Evolutionary conservation across 2,888 invertebrate species (phyloP).

Genomic region (Sepioteuthis lessoniana): DNA sequence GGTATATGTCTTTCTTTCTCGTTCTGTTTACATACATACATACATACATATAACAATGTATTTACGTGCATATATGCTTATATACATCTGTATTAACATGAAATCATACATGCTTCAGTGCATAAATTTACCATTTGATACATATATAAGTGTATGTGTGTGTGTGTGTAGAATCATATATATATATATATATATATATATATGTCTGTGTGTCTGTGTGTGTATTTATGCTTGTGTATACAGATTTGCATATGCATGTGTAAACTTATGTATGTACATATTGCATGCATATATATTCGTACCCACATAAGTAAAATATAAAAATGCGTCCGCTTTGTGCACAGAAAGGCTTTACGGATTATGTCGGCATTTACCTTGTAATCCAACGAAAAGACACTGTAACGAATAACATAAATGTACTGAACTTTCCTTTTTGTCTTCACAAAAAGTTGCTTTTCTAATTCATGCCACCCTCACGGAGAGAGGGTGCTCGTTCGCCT

Average conservation of each 20-base stretch:
- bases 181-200: neutral
- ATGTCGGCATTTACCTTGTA: neutral
- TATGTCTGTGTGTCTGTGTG: neutral
- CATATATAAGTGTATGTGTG: neutral
- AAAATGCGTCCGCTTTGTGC: neutral
- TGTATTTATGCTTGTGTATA: neutral
- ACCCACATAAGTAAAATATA: neutral
- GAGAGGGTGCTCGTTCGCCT: neutral
- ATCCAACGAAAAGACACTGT: neutral
- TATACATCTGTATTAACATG: too few species aligned
- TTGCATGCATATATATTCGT: too few species aligned
- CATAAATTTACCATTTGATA: neutral
- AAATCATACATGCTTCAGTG: too few species aligned
- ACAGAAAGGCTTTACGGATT: neutral
- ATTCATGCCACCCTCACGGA: too few species aligned
- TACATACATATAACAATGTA: too few species aligned
- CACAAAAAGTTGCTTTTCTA: neutral
- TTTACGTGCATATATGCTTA: too few species aligned
- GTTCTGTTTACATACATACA: too few species aligned
- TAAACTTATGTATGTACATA: neutral
- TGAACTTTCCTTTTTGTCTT: neutral
- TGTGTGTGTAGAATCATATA: neutral
- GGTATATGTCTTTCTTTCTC: too few species aligned
- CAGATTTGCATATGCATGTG: neutral
- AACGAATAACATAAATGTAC: neutral